Conservation (phyloP, 2,113 vertebrate species). For the Apistogramma diplotaenia region DNA sequence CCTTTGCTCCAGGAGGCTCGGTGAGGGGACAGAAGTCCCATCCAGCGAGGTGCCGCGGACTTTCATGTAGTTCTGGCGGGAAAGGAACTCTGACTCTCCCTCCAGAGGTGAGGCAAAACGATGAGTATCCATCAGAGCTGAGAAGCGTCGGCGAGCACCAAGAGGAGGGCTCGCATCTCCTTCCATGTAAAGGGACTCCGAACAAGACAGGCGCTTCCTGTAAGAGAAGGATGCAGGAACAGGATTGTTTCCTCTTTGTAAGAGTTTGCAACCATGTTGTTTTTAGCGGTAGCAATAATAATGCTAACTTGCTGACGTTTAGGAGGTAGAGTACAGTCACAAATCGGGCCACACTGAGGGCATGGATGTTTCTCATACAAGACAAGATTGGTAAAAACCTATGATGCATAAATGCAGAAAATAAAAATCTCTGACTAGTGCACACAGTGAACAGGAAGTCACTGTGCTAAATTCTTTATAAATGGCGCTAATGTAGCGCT, state of each 20-base stretch:
- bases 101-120: slow-evolving; percentile 85
- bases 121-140: slow-evolving; percentile 88
- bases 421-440: no score
- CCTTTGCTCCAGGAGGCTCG: slow-evolving; percentile 71
- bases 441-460: no score
- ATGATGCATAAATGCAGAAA: no score
- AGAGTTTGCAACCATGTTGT: not conserved
- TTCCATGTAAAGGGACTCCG: slow-evolving; percentile 84
- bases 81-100: slow-evolving; percentile 75
- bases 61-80: slow-evolving; percentile 67
- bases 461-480: no score
- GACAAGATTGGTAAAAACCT: no score
- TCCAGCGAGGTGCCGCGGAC: slow-evolving; percentile 76
- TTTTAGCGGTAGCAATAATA: no score
- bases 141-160: slow-evolving; percentile 87
- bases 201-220: slow-evolving; percentile 89
- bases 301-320: no score
- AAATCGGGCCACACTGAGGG: no score
- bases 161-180: slow-evolving; percentile 88
- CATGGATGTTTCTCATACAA: no score
- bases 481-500: no score
- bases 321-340: no score
- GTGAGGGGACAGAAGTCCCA: slow-evolving; percentile 64
- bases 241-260: not conserved
- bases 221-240: not conserved